Conservation (phyloP, 2,113 vertebrate genomes). For the Hippolais icterina region DNA sequence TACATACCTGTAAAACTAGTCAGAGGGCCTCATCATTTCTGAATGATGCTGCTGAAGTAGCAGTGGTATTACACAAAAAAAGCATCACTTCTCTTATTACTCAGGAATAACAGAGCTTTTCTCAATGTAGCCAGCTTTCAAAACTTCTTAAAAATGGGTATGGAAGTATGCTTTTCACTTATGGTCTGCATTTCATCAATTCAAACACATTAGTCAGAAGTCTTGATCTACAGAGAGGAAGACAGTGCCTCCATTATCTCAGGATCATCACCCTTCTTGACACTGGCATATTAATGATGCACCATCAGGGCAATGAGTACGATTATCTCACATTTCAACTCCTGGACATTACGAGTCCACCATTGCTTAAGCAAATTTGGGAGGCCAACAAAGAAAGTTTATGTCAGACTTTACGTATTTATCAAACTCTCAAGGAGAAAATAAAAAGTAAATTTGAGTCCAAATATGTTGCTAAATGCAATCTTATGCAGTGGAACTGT, state of each 20-base stretch:
- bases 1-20: not conserved
- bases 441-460: not conserved
- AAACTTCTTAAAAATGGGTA: not conserved
- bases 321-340: not conserved
- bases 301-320: rapidly evolving
- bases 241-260: not conserved
- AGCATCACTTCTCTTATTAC: not conserved
- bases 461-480: not conserved
- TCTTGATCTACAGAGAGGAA: not conserved
- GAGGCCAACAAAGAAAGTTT: not conserved
- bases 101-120: not conserved
- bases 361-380: not conserved
- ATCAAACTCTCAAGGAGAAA: not conserved
- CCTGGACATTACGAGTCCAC: rapidly evolving
- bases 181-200: not conserved
- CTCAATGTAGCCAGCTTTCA: not conserved
- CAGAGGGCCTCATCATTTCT: not conserved
- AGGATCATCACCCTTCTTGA: not conserved
- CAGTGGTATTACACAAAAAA: not conserved
- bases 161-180: not conserved
- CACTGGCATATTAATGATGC: not conserved
- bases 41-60: not conserved
- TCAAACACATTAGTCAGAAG: not conserved
- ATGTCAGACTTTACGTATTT: not conserved
- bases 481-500: not conserved